Conservation (phyloP, 2,113 vertebrate genomes). For the Eonycteris spelaea region DNA sequence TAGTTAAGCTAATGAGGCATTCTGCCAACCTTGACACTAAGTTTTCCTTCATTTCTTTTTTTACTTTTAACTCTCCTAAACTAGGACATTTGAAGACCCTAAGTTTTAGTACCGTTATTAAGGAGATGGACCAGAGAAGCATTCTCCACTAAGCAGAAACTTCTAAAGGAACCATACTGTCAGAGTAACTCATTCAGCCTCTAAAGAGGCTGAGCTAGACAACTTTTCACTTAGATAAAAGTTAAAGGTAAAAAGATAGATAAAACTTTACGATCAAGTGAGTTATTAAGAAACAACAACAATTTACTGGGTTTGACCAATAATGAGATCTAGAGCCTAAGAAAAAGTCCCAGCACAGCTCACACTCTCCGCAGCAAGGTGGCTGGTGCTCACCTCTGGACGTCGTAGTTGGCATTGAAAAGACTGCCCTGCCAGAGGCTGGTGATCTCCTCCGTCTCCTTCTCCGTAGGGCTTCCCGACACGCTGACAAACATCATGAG, state of each 20-base stretch:
- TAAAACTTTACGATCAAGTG: background rate
- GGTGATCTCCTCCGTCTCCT: constrained; percentile 95
- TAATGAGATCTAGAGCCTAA: background rate
- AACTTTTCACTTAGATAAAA: background rate
- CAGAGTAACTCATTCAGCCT: background rate
- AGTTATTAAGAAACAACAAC: background rate
- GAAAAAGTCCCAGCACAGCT: background rate
- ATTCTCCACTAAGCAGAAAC: background rate
- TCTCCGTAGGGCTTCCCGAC: constrained; percentile 92
- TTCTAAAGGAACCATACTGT: background rate
- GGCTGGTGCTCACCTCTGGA: constrained; percentile 88
- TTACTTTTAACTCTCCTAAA: background rate
- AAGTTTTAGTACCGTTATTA: background rate
- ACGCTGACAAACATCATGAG: constrained; percentile 97
- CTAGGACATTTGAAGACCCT: background rate
- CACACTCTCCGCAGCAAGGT: fast-evolving
- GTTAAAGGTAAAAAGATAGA: background rate
- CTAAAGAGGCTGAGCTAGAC: background rate
- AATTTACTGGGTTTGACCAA: background rate
- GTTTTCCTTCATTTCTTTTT: background rate
- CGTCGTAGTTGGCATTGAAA: constrained; percentile 96
- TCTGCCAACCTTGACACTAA: background rate
- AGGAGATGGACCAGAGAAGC: background rate
- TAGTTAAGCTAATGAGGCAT: background rate
- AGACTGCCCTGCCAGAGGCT: constrained; percentile 97